Conservation (phyloP, 2,888 invertebrate genomes). For the Steinernema scapterisci region DNA sequence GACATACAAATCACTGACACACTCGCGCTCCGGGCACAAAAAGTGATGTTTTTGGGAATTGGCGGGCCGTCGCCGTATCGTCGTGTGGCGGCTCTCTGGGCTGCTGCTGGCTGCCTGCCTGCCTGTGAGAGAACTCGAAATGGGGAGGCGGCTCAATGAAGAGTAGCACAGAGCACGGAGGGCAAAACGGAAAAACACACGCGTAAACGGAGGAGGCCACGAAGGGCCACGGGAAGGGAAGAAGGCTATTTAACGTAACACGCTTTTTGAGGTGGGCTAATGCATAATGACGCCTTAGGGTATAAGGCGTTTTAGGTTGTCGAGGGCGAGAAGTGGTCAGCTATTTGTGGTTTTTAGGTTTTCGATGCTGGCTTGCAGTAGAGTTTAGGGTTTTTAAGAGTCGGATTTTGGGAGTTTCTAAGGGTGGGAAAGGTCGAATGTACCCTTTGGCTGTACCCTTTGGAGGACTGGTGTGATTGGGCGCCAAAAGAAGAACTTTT, state of each 20-base stretch:
- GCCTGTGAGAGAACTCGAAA: background rate
- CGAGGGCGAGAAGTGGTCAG: background rate
- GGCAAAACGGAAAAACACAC: background rate
- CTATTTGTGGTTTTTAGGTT: background rate
- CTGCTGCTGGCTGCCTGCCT: too few species aligned
- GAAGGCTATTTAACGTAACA: background rate
- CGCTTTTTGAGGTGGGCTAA: slow-evolving; percentile 20
- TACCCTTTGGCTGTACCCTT: too few species aligned
- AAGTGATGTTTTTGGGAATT: slow-evolving; percentile 6
- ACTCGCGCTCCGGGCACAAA: too few species aligned
- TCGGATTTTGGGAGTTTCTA: too few species aligned
- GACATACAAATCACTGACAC: background rate
- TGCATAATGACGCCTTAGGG: slow-evolving; percentile 14
- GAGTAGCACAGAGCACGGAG: background rate
- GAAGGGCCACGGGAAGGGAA: background rate
- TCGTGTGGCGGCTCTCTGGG: too few species aligned
- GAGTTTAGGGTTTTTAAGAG: too few species aligned
- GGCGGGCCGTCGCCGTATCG: too few species aligned
- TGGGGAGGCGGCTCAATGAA: background rate
- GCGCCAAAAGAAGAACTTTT: too few species aligned
- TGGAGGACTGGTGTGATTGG: too few species aligned
- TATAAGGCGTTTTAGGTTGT: background rate
- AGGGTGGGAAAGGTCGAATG: too few species aligned
- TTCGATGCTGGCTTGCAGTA: too few species aligned
- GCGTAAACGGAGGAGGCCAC: background rate